These are phyloP conservation scores for Jacana jacana DNA, from an alignment of 2,113 vertebrate species.

Conservation along the genomic window DNA sequence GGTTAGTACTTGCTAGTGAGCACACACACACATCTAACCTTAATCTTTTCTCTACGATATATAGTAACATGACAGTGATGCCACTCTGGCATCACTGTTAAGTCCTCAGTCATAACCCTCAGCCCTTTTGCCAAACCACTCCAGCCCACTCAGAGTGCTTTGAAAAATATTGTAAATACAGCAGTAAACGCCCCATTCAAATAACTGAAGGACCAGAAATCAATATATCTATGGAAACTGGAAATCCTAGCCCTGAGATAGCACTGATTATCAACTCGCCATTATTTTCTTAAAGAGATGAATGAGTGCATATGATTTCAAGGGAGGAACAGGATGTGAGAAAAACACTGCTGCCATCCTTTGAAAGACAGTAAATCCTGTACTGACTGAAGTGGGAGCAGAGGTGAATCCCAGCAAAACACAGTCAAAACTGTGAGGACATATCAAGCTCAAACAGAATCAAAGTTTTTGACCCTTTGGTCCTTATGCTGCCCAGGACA, in stretches of 20 bases:
- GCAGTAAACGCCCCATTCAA: background rate
- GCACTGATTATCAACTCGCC: background rate
- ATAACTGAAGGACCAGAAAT: background rate
- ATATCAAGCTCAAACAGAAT: background rate
- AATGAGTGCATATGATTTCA: background rate
- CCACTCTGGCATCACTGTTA: too few species aligned
- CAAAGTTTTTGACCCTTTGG: background rate
- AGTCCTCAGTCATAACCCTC: background rate
- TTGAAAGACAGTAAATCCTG: background rate
- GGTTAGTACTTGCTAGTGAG: background rate
- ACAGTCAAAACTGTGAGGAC: background rate
- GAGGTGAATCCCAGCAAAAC: background rate
- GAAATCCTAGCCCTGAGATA: background rate
- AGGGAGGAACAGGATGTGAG: background rate
- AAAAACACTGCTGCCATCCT: background rate
- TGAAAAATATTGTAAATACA: background rate
- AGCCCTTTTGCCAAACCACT: background rate
- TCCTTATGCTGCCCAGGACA: background rate
- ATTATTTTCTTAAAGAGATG: background rate
- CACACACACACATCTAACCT: accelerated
- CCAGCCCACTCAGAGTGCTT: background rate
- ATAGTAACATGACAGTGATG: background rate
- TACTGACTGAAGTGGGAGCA: background rate
- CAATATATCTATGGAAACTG: background rate
- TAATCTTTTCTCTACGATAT: background rate